These are phyloP conservation scores for Pogonognathellus flavescens DNA, from an alignment of 1,140 invertebrate species.

Conservation along the genomic window DNA sequence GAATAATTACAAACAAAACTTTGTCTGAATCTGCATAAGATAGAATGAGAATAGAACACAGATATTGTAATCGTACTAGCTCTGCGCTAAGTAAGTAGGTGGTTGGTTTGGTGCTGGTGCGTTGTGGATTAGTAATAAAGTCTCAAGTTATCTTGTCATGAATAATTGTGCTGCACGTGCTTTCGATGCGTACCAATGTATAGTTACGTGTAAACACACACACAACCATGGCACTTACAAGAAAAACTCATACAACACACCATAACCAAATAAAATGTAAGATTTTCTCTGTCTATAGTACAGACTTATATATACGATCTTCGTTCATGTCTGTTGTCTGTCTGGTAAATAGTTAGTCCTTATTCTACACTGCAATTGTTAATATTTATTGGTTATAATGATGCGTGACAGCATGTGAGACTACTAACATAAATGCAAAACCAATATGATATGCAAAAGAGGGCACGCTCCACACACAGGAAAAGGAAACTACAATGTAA, in stretches of 20 bases:
- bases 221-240: neutral
- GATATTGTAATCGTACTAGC: no score
- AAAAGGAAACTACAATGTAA: slow-evolving; percentile 19
- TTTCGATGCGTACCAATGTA: neutral
- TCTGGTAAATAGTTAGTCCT: no score
- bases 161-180: slow-evolving; percentile 17
- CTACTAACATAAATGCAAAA: slow-evolving; percentile 28
- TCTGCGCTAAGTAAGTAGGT: neutral
- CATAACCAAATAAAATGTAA: no score
- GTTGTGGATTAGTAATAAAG: neutral
- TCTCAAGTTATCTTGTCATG: neutral
- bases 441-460: neutral
- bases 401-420: neutral
- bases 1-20: no score
- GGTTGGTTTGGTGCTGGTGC: neutral
- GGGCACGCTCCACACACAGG: neutral
- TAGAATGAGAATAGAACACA: no score
- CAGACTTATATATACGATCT: neutral
- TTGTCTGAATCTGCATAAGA: no score
- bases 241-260: neutral
- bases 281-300: neutral
- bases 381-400: no score
- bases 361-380: no score
- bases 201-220: neutral
- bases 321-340: no score